Evolutionary conservation across 2,113 vertebrate genomes (phyloP).

Genomic region (Riparia riparia): DNA sequence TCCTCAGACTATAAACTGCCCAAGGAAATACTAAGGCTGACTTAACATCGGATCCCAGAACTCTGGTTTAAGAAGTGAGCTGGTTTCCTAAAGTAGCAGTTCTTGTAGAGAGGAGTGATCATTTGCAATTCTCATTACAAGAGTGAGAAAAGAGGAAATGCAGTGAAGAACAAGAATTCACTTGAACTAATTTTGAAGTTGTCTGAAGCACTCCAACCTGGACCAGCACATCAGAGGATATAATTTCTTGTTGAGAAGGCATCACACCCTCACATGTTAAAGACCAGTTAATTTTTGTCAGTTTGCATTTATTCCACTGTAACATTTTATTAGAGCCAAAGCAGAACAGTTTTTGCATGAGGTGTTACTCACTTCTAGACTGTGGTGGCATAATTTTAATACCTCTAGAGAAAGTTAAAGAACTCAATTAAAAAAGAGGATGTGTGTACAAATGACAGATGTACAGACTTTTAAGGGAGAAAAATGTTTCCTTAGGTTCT

Average conservation of each 20-base stretch:
- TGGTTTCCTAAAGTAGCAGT: background rate
- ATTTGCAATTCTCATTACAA: background rate
- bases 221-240: fast-evolving
- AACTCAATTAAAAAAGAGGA: background rate
- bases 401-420: background rate
- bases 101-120: background rate
- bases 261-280: background rate
- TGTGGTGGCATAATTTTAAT: background rate
- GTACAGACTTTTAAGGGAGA: background rate
- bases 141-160: background rate
- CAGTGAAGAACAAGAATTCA: background rate
- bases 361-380: background rate
- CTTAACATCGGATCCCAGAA: background rate
- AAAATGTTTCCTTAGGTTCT: background rate
- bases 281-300: background rate
- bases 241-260: background rate
- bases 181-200: background rate
- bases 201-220: background rate
- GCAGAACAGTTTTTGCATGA: background rate
- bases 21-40: background rate
- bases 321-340: background rate
- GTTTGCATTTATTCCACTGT: background rate
- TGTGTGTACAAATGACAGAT: background rate
- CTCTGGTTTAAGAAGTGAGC: background rate
- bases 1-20: background rate